Percentiles rank a stretch among this genome's conserved stretches.
Conservation (phyloP, 2,797 vertebrate genomes). For the Buceros bicornis region DNA sequence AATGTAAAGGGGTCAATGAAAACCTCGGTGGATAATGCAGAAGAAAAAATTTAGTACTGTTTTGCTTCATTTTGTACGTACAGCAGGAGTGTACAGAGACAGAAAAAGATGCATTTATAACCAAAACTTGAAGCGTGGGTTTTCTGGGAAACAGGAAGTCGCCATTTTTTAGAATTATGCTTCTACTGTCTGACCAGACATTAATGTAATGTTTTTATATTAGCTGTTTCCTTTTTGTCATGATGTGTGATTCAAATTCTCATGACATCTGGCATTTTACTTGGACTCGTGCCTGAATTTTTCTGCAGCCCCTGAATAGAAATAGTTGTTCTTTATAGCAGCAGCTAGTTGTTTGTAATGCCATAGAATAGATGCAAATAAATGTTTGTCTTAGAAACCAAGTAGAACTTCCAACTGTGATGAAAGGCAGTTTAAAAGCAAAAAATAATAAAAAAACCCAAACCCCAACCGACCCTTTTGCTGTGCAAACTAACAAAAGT, state of each 20-base stretch:
- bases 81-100: neutral
- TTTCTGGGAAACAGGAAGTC: neutral
- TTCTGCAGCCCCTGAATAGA: slow-evolving; percentile 4
- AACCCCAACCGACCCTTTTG: neutral
- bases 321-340: neutral
- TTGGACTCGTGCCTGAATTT: neutral
- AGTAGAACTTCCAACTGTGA: neutral
- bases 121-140: neutral
- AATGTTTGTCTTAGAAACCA: neutral
- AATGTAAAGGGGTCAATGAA: neutral
- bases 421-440: neutral
- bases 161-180: neutral
- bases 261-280: slow-evolving; percentile 19
- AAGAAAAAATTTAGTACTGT: neutral
- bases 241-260: neutral
- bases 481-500: neutral
- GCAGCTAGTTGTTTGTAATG: neutral
- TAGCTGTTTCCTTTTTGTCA: neutral
- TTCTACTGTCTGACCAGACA: neutral
- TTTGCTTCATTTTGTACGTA: neutral
- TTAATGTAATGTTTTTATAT: neutral
- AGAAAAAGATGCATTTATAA: neutral
- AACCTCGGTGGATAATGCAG: neutral
- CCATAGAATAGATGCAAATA: neutral
- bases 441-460: neutral